phyloP scores from a whole-genome alignment of 2,113 vertebrate species.

The Orcinus orca region DNA sequence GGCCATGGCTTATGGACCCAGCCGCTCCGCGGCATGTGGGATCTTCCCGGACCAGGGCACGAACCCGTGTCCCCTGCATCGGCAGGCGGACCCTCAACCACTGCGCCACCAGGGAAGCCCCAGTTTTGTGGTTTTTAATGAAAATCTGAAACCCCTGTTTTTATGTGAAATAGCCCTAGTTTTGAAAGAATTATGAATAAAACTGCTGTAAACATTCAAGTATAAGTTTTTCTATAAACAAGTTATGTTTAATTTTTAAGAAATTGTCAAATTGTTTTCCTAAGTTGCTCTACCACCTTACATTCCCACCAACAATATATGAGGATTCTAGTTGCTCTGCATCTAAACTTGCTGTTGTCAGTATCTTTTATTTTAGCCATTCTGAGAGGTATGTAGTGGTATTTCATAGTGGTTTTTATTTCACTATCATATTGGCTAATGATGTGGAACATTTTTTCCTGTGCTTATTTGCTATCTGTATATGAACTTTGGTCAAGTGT shows the following conservation, averaged over 20 bases:
- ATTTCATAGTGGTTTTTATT: background rate
- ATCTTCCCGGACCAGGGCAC: no score
- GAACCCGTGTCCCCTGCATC: no score
- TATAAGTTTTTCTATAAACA: background rate
- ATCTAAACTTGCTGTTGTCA: background rate
- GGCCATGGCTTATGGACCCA: no score
- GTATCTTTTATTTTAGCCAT: background rate
- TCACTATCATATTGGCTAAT: background rate
- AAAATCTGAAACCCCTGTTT: background rate
- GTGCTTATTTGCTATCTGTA: background rate
- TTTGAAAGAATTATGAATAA: background rate
- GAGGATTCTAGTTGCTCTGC: background rate
- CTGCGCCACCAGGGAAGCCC: no score
- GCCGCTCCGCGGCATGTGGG: no score
- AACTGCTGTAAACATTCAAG: background rate
- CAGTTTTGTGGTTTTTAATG: background rate
- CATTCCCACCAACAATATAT: background rate
- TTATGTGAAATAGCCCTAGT: background rate
- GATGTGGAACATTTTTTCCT: background rate
- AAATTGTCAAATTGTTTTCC: background rate
- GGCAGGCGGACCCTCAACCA: no score
- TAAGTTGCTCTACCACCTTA: background rate
- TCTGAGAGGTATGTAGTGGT: background rate
- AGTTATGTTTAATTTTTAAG: background rate
- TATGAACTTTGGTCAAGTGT: background rate